phyloP scores from a whole-genome alignment of 2,113 vertebrate species.

The Halcyon senegalensis region DNA sequence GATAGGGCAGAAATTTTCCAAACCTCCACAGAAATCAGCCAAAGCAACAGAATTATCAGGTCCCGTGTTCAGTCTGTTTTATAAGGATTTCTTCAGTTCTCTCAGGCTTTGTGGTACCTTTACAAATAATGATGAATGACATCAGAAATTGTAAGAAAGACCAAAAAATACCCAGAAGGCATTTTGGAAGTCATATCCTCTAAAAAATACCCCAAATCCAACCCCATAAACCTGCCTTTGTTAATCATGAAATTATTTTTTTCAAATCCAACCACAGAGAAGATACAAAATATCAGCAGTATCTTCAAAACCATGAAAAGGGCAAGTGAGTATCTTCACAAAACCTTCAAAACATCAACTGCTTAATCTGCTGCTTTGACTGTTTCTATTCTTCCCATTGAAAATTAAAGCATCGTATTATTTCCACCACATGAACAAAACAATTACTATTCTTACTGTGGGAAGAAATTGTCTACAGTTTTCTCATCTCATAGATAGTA shows the following conservation, averaged over 20 bases:
- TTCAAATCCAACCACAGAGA: not conserved
- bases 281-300: not conserved
- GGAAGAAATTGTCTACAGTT: not conserved
- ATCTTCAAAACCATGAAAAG: not conserved
- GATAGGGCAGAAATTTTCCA: not conserved
- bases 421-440: not conserved
- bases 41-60: slow-evolving; percentile 9
- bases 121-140: not conserved
- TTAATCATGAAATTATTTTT: not conserved
- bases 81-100: not conserved
- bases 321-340: not conserved
- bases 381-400: not conserved
- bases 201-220: not conserved
- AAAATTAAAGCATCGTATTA: not conserved
- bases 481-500: not conserved
- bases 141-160: not conserved
- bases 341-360: not conserved
- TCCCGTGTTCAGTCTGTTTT: not conserved
- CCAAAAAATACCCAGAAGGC: not conserved
- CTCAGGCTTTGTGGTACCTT: not conserved
- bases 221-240: not conserved
- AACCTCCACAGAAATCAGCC: not conserved
- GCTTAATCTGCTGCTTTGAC: slow-evolving; percentile 4
- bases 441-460: not conserved
- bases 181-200: not conserved